phyloP scores from a whole-genome alignment of 2,888 invertebrate genomes.

The Portevinia maculata region DNA sequence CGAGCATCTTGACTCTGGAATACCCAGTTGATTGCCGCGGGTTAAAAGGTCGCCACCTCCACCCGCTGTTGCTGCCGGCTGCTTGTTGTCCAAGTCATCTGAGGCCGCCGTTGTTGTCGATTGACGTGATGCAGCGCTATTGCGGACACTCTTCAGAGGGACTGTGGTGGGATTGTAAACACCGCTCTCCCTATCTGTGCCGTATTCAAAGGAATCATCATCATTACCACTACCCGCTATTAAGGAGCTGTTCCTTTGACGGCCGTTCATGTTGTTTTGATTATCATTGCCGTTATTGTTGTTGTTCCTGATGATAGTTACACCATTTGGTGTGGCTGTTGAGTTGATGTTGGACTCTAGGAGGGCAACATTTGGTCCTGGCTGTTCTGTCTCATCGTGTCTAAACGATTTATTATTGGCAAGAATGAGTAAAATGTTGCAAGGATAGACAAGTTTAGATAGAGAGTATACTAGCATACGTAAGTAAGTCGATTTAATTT shows the following conservation, averaged over 20 bases:
- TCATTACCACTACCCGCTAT: conserved; percentile 73
- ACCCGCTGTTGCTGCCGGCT: conserved; percentile 7
- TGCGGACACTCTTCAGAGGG: conserved; percentile 78
- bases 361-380: conserved; percentile 80
- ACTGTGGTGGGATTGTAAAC: conserved; percentile 82
- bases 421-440: conserved; percentile 72
- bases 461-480: conserved; percentile 39
- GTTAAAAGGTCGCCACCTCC: conserved; percentile 78
- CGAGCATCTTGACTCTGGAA: conserved; percentile 81
- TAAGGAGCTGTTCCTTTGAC: conserved; percentile 64
- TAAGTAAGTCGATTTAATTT: conserved; percentile 56
- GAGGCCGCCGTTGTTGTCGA: conserved; percentile 72
- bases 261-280: conserved; percentile 65
- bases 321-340: conserved; percentile 78
- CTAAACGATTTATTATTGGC: conserved; percentile 71
- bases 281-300: conserved; percentile 68
- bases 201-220: conserved; percentile 81
- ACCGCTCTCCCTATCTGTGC: conserved; percentile 81
- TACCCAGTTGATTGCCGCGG: conserved; percentile 80
- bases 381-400: conserved; percentile 75
- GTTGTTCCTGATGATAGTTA: conserved; percentile 77
- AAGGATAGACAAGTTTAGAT: conserved; percentile 65
- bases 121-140: conserved; percentile 79
- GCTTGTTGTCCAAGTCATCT: conserved; percentile 45
- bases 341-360: conserved; percentile 76